Conservation (phyloP, 2,113 vertebrate species). For the Asarcornis scutulata region DNA sequence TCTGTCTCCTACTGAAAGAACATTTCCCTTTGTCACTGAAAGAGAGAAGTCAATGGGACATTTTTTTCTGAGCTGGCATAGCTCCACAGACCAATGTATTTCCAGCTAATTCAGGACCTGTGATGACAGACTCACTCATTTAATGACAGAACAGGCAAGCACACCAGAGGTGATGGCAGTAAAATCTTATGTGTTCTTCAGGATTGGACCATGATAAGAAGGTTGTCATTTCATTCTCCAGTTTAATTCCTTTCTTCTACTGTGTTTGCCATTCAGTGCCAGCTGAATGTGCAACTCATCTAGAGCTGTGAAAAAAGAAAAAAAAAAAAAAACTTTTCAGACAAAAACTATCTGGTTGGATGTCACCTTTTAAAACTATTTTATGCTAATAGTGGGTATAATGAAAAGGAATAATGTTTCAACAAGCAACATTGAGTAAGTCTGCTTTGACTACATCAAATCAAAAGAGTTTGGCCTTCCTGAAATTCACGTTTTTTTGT, state of each 20-base stretch:
- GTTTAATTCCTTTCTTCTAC: background rate
- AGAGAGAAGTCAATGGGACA: constrained; percentile 2
- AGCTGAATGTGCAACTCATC: background rate
- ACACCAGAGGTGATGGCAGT: background rate
- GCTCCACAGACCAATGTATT: background rate
- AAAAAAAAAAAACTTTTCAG: background rate
- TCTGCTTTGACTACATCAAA: background rate
- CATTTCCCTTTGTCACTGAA: background rate
- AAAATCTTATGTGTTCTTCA: background rate
- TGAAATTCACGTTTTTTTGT: background rate
- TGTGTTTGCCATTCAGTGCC: background rate
- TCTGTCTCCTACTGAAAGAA: background rate
- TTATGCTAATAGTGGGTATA: background rate
- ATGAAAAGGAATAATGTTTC: background rate
- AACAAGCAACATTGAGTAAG: background rate
- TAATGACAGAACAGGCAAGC: background rate
- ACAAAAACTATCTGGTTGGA: background rate
- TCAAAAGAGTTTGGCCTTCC: background rate
- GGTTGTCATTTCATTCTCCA: background rate
- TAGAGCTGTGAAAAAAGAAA: background rate
- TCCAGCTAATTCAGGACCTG: background rate
- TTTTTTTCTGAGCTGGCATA: constrained; percentile 1
- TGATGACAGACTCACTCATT: background rate
- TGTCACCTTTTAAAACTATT: background rate
- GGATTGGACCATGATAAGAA: background rate